Evolutionary conservation across 2,797 vertebrate species (phyloP), one percentile per base, ranked within the genome.

Genomic region (Rousettus madagascariensis): DNA sequence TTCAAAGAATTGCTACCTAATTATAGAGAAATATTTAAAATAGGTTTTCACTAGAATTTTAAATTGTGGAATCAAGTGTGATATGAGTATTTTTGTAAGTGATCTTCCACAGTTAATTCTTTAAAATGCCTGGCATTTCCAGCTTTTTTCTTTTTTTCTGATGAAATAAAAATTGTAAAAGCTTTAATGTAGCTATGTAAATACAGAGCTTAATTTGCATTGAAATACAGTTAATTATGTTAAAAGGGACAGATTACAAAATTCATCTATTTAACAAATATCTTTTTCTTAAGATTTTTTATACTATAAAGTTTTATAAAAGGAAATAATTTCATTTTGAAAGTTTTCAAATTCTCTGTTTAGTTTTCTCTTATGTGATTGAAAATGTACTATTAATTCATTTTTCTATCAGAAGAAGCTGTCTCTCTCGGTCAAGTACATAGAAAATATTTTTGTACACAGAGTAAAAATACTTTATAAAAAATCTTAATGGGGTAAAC

Each of bases 161-260:
- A 82, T 88, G 28, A 91, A 84, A 46, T 75, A 89, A 80, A 85
- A 63, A 63, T 75, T 36, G 19, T 57, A 75, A 24, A 96, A 65
- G 61, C 19, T 95, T 72, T 95, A 69, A 75, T 75, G 82, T 71
- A 80, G 66, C 41, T 82, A 6, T 89, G 33, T 91, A 86, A 94
- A 53, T 77, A 13, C 41, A 94, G 78, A 82, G 63, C 51, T 65
- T 6, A 79, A 68, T 88, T 86, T 94, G 24, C 38, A 86, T 78
- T 65, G 72, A 85, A 86, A 82, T 95, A 63, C 22, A 80, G 38
- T 24, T 95, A 85, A 91, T 88, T 95, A 79, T 80, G 59, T 90
- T 91, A 85, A 86, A 91, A 93, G 53, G 17, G 30, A 16, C 8
- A 33, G 43, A 57, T 88, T 66, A 85, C 41, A 84, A 95, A 88